Conservation (phyloP, 2,888 invertebrate genomes). For the Busseola fusca region DNA sequence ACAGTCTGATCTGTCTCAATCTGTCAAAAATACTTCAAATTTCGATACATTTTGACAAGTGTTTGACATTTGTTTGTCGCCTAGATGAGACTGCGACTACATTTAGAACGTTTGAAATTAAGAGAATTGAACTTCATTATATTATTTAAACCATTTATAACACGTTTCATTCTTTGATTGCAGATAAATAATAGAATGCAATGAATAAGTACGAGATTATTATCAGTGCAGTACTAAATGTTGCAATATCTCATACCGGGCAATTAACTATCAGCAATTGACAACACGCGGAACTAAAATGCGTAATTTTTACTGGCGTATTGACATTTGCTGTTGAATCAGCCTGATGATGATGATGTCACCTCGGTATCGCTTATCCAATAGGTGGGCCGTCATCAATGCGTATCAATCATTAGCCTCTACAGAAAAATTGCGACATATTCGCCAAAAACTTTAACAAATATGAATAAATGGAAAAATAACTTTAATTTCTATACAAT, state of each 20-base stretch:
- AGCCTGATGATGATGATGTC: conserved; percentile 69
- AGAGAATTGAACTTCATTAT: conserved; percentile 20
- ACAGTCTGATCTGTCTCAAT: too few species aligned
- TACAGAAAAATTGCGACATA: background rate
- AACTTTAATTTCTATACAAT: too few species aligned
- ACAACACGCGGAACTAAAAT: conserved; percentile 71
- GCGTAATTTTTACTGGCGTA: conserved; percentile 68
- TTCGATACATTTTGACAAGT: too few species aligned
- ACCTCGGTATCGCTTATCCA: conserved; percentile 68
- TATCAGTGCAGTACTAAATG: conserved; percentile 61
- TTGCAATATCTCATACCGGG: conserved; percentile 58
- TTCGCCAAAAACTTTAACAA: too few species aligned
- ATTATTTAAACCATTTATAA: conserved; percentile 58
- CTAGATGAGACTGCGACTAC: too few species aligned
- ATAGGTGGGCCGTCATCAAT: conserved; percentile 61
- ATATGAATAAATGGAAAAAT: too few species aligned
- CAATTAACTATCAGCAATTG: conserved; percentile 61
- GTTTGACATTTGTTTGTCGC: too few species aligned
- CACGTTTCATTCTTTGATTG: conserved; percentile 58
- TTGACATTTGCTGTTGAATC: conserved; percentile 73
- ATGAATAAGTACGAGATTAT: conserved; percentile 58
- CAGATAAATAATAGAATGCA: conserved; percentile 64
- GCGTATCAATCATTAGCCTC: conserved; percentile 42
- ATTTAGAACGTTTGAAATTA: too few species aligned
- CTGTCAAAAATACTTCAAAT: too few species aligned